Base-by-base conservation (phyloP, 2,113 vertebrate genomes). In the Takifugu bimaculatus region DNA sequence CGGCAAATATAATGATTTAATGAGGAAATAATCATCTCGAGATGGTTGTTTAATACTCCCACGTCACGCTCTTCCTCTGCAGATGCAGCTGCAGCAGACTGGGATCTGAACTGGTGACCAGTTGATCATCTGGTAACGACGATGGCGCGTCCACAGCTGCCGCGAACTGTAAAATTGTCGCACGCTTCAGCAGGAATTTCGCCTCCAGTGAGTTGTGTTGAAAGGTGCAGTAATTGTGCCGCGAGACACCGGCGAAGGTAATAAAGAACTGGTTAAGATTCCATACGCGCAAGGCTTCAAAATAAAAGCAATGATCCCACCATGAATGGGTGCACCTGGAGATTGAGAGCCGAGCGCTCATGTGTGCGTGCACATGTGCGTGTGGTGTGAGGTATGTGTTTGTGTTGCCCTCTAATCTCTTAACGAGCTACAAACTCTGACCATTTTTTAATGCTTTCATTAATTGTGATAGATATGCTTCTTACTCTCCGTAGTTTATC, bases 401-500 rank as follows among this genome's bases (percentile, higher is more conserved):
- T 78, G 68, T 70, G 63, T 80, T 75, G 77, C 75, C 70, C 74
- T 70, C 83, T 78, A 68, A 47, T 82, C 84, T 83, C 68, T 72
- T 70, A 85, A 83, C 20, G 82, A 83, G 76, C 57, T 50, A 14
- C 2, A 48, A 14, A 48, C 15, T 15, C 3, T 3, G 63, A 68
- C 62, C 70, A 73, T 81, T 84, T 81, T 80, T 81, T 63, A 20
- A 69, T 56, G 64, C 68, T 44, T 53, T 61, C 3, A 48, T 53
- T 85, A 85, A 85, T 84, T 82, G 71, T 81, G 74, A 87, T 87
- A 66, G 75, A 85, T 85, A 75, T 82, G 72, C 77, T 72, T 58
- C 72, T 68, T 64, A 65, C 72, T 77, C 72, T 75, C 68, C 74
- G 80, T 66, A 49, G 42, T 77, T 79, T 72, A 69, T 54, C 70